Evolutionary conservation across 2,113 vertebrate species (phyloP).

Genomic region (Anolis carolinensis): DNA sequence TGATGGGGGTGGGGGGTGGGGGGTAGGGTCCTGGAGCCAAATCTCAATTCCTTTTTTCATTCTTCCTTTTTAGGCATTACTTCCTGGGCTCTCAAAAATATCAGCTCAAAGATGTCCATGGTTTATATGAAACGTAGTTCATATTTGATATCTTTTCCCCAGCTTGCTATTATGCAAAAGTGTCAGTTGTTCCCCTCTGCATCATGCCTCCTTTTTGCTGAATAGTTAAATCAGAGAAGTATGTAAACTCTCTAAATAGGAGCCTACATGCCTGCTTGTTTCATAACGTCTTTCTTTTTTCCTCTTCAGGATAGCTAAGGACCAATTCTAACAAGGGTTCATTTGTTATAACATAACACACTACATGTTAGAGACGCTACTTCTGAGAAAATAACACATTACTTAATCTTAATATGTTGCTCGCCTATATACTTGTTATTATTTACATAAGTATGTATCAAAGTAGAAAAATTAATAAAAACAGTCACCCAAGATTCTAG

Average conservation of each 20-base stretch:
- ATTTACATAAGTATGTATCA: no score
- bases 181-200: background rate
- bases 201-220: background rate
- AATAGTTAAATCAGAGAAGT: background rate
- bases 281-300: background rate
- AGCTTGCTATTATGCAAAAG: background rate
- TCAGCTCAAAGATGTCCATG: background rate
- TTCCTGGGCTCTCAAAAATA: background rate
- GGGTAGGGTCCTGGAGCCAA: no score
- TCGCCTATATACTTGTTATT: no score
- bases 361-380: no score
- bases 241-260: background rate
- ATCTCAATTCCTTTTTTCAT: background rate
- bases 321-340: no score
- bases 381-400: no score
- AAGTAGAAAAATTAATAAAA: no score
- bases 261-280: background rate
- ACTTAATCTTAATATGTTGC: no score
- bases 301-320: background rate
- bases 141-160: background rate
- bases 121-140: accelerated
- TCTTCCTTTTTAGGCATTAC: background rate
- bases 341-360: background rate
- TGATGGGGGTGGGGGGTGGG: no score
- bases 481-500: no score